A percentile compares a stretch with the other conserved stretches of the same genome.
Evolutionary conservation across 2,888 invertebrate genomes (phyloP).

Genomic region (Trichopria drosophilae): DNA sequence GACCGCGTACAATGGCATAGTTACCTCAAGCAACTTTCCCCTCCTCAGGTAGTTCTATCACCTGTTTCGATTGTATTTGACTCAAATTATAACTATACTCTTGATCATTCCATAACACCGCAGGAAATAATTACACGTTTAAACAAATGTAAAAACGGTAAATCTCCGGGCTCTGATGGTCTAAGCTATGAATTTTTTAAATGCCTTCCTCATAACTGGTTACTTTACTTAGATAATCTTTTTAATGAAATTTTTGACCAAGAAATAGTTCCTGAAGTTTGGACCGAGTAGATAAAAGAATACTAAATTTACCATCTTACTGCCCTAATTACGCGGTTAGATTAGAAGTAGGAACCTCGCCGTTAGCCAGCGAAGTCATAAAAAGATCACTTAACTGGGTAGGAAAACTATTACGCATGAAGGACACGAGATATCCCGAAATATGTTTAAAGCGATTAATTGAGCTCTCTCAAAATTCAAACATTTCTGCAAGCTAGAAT

Average conservation of each 20-base stretch:
- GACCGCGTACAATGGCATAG: too few species aligned
- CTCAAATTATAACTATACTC: too few species aligned
- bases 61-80: too few species aligned
- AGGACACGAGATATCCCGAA: not conserved
- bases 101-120: too few species aligned
- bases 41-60: too few species aligned
- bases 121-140: constrained; percentile 8
- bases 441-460: not conserved
- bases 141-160: constrained; percentile 11
- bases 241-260: too few species aligned
- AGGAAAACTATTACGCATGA: not conserved
- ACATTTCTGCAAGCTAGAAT: too few species aligned
- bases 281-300: not conserved
- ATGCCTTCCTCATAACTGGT: too few species aligned
- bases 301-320: not conserved
- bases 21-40: too few species aligned
- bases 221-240: too few species aligned
- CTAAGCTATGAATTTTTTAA: constrained; percentile 15
- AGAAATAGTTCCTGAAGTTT: too few species aligned
- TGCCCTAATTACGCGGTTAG: not conserved
- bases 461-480: not conserved
- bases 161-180: constrained; percentile 16
- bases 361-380: not conserved
- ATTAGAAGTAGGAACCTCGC: not conserved
- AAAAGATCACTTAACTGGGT: not conserved